Base-by-base conservation (phyloP, 2,113 vertebrate species). In the Cavia porcellus region DNA sequence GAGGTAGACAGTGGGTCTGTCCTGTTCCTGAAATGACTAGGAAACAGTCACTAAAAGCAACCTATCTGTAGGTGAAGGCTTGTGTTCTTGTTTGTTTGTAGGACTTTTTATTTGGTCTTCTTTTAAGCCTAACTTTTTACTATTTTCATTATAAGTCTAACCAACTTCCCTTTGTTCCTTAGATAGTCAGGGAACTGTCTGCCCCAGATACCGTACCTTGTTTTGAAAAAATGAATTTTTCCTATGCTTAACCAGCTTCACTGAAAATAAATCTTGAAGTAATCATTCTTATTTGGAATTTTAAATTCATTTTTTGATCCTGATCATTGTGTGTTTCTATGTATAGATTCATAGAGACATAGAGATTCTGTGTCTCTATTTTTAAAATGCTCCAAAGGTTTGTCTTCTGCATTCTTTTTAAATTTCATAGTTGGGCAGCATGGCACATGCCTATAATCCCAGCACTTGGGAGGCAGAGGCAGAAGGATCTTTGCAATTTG, bases 271-370 rank as follows among this genome's bases (percentile, higher is more conserved):
- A 94, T 64, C 55, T 52, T 95, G 68, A 89, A 47, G 22, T 93
- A 52, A 30, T 59, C 97, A 79, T 80, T 95, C 59, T 94, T 90
- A 38, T 52, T 89, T 96, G 77, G 68, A 55, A 84, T 95, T 94
- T 95, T 92, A 50, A 96, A 75, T 89, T 93, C 19, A 95, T n/a
- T 92, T 94, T 95, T 94, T 86, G 86, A 94, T 84, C 82, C 61
- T 17, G 45, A 35, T 74, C 74, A 87, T 22, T 90, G 75, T 92
- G 5, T 77, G 82, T 81, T 81, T 92, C 90, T 89, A 22, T 92
- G 47, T 59, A 52, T 62, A 28, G 61, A 62, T 62, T 62, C 61
- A 62, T 62, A 62, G 13, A 55, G 52, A 55, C 50, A 55, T 55
- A 15, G 61, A 62, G 61, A 62, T 25, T 62, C 25, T 62, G 24